These are phyloP conservation scores for Bombus cullumanus DNA, from an alignment of 1,140 invertebrate species.

Conservation along the genomic window DNA sequence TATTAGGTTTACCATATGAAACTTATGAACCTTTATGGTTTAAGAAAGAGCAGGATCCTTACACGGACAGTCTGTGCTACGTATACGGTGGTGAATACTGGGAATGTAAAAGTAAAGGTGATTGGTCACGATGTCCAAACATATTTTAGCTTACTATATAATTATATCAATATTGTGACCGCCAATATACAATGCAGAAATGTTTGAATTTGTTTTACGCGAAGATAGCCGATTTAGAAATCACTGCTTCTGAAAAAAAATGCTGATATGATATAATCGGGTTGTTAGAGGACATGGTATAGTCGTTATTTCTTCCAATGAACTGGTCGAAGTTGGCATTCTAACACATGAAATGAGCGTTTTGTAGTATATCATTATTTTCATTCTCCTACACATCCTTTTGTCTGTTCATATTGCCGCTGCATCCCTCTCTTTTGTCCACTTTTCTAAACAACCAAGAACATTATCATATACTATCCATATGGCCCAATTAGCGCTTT, in stretches of 20 bases:
- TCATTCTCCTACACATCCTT: conserved; percentile 38
- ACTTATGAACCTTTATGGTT: conserved; percentile 97
- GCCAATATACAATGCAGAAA: conserved; percentile 59
- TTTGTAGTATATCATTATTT: conserved; percentile 48
- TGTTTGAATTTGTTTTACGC: conserved; percentile 65
- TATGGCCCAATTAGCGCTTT: conserved; percentile 46
- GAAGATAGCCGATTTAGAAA: conserved; percentile 58
- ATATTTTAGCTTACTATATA: conserved; percentile 89
- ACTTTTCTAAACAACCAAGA: conserved; percentile 46
- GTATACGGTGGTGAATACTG: conserved; percentile 96
- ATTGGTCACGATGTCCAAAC: conserved; percentile 96
- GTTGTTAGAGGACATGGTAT: conserved; percentile 57
- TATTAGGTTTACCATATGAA: conserved; percentile 88
- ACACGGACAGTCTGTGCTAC: conserved; percentile 92
- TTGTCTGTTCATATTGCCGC: conserved; percentile 22
- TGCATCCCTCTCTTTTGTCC: conserved; percentile 22
- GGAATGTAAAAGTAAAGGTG: conserved; percentile 93
- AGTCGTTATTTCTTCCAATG: conserved; percentile 60
- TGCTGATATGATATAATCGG: conserved; percentile 52
- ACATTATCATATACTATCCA: conserved; percentile 41
- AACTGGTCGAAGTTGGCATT: conserved; percentile 59
- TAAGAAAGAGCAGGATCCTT: conserved; percentile 90
- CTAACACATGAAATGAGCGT: conserved; percentile 45
- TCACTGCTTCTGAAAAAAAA: conserved; percentile 52
- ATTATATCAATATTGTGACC: conserved; percentile 61